Evolutionary conservation across 2,797 vertebrate genomes (phyloP), one percentile per base, ranked within the genome.

Genomic region (Loriculus beryllinus): DNA sequence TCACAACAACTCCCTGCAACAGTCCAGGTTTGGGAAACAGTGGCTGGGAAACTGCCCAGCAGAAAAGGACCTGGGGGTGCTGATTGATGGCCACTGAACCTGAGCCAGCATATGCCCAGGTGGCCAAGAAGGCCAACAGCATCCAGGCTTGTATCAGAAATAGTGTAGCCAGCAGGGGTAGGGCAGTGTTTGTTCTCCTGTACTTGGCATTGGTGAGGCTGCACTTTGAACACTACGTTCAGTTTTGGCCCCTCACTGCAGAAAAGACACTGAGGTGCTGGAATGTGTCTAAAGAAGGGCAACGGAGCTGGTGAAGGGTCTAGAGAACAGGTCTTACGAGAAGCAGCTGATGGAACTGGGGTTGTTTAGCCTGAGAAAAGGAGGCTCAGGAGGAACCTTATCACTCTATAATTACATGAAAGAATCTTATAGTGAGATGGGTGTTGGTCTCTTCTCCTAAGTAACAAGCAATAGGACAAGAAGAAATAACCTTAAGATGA

Each of bases 1-100:
- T 20, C 47, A 37, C 31, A 69, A 11, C 28, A 33, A 26, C 12
- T 2, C n/a, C n/a, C 10, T 2, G 37, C 23, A 48, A 3, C 0
- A 1, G 26, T 56, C 28, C 56, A 49, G 42, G 28, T 26, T 17
- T 37, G 40, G 14, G 47, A 21, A 35, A 5, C 35, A 40, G 25
- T 10, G n/a, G 22, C 57, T 52, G 40, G 33, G 43, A 39, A n/a
- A 18, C n/a, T 63, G 22, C 20, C 47, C 14, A 8, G 14, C 6
- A 2, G 29, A 29, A 10, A 64, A 39, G 4, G 59, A 33, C 18
- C 33, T 33, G 40, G 29, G 12, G 9, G 17, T 33, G 11, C 21
- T 33, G 67, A 31, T 21, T 9, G 8, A 16, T 15, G 12, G 9
- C 17, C 13, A 21, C 67, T 82, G 37, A 51, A 43, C 16, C 10